A percentile compares a stretch with the other conserved stretches of the same genome.
Evolutionary conservation across 2,113 vertebrate genomes (phyloP).

Genomic region (Apteryx mantelli): DNA sequence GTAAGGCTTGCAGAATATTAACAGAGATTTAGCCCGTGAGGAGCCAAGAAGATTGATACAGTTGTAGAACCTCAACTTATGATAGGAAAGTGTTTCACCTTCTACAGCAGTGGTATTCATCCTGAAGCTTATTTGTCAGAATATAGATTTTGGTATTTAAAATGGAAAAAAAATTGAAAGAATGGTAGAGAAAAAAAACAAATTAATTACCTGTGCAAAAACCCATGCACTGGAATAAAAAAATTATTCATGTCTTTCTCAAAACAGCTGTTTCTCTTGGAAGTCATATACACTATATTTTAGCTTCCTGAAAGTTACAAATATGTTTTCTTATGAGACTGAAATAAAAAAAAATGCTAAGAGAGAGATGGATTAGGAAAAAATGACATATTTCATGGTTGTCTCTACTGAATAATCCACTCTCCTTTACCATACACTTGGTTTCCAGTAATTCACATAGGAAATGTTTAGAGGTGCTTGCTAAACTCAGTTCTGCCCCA

Average conservation of each 20-base stretch:
- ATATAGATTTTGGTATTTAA: background rate
- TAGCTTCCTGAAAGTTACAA: background rate
- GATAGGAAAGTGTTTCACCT: background rate
- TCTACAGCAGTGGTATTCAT: background rate
- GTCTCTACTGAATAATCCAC: constrained; percentile 17
- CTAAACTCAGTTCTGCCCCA: constrained; percentile 20
- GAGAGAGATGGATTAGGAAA: background rate
- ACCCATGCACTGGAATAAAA: background rate
- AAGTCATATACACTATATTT: background rate
- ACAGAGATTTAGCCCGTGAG: background rate
- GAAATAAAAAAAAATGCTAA: background rate
- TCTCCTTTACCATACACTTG: background rate
- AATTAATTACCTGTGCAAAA: background rate
- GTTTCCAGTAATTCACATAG: constrained; percentile 33
- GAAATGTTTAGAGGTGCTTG: constrained; percentile 18
- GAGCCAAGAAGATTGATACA: background rate
- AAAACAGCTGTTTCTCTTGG: background rate
- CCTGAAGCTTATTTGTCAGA: background rate
- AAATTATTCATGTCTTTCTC: background rate
- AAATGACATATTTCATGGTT: background rate
- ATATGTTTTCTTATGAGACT: background rate
- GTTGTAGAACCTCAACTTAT: background rate
- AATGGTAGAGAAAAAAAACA: background rate
- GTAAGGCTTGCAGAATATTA: background rate
- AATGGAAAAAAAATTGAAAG: background rate